Evolutionary conservation across 2,888 invertebrate species (phyloP), one percentile per base, ranked within the genome.

Genomic region (Sturmia bella): DNA sequence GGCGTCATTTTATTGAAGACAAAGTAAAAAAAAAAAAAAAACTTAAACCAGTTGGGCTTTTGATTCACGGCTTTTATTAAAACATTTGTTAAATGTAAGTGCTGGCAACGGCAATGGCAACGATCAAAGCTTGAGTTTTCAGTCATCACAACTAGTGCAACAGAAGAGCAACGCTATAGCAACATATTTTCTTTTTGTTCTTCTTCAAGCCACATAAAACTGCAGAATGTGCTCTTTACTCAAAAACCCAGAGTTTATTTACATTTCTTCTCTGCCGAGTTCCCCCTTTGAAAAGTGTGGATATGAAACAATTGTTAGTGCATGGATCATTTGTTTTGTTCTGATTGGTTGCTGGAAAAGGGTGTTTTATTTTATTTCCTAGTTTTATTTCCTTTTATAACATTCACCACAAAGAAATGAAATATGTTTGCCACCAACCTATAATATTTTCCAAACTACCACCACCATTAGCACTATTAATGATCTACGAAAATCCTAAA

Each of bases 51-150:
- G 78, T 78, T 77, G 69, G 56, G 72, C 61, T 80, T 80, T 80
- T 72, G 27, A 76, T 68, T 63, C 41, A 43, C 21, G 37, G 48
- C 39, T 77, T 70, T 48, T 39, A 19, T 21, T 45, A 17, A 48
- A 32, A 13, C 7, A 17, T 15, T 48, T 13, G 4, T n/a, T 13
- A 0, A 45, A 21, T 15, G 43, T 48, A 54, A 15, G 72, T 76
- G 76, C 61, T 61, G 2, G 64, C 64, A 32, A 32, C 39, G 84
- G 75, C 86, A 86, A 89, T 89, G 89, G 89, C 89, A 89, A 87
- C 89, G 89, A 89, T 89, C 89, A 89, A 89, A 84, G 72, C 80
- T 82, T 78, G 66, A 19, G 43, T 57, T 70, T 52, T 64, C 50
- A 15, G 17, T 9, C 24, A 2, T 13, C 19, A n/a, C 0, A 43